These are phyloP conservation scores for Telenomus remus DNA, from an alignment of 1,140 invertebrate genomes.

Conservation along the genomic window DNA sequence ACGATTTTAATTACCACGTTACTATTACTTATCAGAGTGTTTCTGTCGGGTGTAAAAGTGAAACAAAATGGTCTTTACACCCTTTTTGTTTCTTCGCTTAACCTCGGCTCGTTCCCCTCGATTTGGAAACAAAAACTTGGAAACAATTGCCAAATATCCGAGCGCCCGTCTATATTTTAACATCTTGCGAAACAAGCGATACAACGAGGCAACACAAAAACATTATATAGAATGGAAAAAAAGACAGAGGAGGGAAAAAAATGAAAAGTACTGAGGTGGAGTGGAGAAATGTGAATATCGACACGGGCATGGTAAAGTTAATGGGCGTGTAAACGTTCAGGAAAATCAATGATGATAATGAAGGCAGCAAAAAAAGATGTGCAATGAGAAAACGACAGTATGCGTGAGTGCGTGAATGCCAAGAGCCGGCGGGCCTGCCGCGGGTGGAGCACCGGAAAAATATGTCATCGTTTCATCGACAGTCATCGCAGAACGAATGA, in stretches of 20 bases:
- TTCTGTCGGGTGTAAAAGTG: too few relatives aligned
- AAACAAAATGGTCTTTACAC: conserved; percentile 10
- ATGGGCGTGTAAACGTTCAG: conserved; percentile 28
- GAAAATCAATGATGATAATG: conserved; percentile 49
- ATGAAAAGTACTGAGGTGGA: background rate
- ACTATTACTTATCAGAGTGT: too few relatives aligned
- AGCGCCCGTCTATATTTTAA: conserved; percentile 22
- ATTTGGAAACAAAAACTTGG: conserved; percentile 32
- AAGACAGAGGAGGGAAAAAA: conserved; percentile 41
- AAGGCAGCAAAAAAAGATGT: conserved; percentile 11
- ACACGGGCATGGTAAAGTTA: conserved; percentile 21
- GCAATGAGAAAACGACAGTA: conserved; percentile 12
- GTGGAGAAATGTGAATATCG: conserved; percentile 34
- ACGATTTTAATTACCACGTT: too few relatives aligned
- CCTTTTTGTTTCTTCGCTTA: conserved; percentile 16
- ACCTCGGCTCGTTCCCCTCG: conserved; percentile 6
- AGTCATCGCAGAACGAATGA: conserved; percentile 71
- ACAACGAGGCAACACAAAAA: conserved; percentile 1
- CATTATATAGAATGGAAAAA: conserved; percentile 1
- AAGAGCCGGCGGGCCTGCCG: conserved; percentile 64
- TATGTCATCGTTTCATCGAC: conserved; percentile 76
- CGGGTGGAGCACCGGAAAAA: conserved; percentile 74
- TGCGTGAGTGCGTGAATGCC: conserved; percentile 62
- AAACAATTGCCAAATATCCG: conserved; percentile 50
- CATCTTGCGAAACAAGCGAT: conserved; percentile 11